A percentile compares a stretch with the other conserved stretches of the same genome.
Conservation (phyloP, 2,797 vertebrate genomes). For the Ambastaia sidthimunki region DNA sequence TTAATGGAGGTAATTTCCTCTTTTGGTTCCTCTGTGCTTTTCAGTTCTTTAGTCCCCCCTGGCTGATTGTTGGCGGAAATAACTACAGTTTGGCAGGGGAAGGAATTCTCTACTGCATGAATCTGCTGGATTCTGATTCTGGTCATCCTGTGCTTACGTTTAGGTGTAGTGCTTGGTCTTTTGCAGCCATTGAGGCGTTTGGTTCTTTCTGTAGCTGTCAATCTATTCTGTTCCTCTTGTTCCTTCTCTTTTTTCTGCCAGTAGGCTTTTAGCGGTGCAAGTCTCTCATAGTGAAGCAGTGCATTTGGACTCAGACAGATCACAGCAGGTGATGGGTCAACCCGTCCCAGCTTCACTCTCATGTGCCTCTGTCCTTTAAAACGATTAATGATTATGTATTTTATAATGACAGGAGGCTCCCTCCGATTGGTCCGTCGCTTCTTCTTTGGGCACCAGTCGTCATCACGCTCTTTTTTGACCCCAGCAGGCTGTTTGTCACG, state of each 20-base stretch:
- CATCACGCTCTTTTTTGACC: slow-evolving; percentile 86
- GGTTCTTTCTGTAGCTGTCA: slow-evolving; percentile 79
- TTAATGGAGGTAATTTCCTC: slow-evolving; percentile 70
- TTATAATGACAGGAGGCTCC: slow-evolving; percentile 88
- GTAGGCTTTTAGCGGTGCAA: slow-evolving; percentile 86
- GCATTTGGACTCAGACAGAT: slow-evolving; percentile 81
- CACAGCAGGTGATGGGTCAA: slow-evolving; percentile 81
- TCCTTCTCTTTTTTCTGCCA: slow-evolving; percentile 84
- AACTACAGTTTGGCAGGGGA: slow-evolving; percentile 75
- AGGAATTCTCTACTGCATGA: slow-evolving; percentile 79
- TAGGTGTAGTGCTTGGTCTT: slow-evolving; percentile 80
- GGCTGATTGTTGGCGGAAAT: slow-evolving; percentile 73
- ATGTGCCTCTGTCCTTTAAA: slow-evolving; percentile 92
- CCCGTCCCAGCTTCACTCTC: slow-evolving; percentile 85
- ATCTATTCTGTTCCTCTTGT: slow-evolving; percentile 73
- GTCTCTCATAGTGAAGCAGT: slow-evolving; percentile 83
- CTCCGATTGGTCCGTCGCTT: slow-evolving; percentile 86
- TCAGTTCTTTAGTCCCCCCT: slow-evolving; percentile 69
- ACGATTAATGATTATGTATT: slow-evolving; percentile 90
- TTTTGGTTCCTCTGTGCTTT: slow-evolving; percentile 75
- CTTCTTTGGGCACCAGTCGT: slow-evolving; percentile 91
- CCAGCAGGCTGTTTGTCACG: slow-evolving; percentile 80
- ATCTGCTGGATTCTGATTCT: slow-evolving; percentile 87
- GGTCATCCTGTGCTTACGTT: slow-evolving; percentile 86
- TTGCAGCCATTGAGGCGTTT: slow-evolving; percentile 80